phyloP scores from a whole-genome alignment of 2,113 vertebrate species.

The Theristicus caerulescens region DNA sequence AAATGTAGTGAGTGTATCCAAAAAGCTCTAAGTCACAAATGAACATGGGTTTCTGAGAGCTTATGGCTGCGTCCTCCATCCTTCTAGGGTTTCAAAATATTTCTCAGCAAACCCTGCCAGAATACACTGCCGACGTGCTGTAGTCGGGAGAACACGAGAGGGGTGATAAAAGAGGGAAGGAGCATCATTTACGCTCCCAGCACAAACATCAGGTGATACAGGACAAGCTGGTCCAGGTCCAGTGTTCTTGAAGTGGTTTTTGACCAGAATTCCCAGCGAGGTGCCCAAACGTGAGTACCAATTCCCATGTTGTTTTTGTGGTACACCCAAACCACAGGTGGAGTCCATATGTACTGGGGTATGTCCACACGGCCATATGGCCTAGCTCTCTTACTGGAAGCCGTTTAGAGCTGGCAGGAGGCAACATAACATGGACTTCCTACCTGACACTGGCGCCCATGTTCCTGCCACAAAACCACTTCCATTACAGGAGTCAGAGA shows the following conservation, averaged over 20 bases:
- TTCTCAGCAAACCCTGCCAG: conserved; percentile 9
- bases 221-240: background rate
- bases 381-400: background rate
- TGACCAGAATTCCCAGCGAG: background rate
- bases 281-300: background rate
- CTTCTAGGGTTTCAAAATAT: conserved; percentile 31
- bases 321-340: background rate
- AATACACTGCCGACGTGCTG: background rate
- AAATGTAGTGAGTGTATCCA: conserved; percentile 6
- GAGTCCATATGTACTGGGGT: background rate
- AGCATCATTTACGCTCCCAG: background rate
- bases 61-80: background rate
- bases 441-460: background rate
- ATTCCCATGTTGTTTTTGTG: background rate
- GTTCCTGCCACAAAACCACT: background rate
- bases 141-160: background rate
- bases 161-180: background rate
- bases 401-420: background rate
- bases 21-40: background rate
- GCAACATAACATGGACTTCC: rapidly evolving
- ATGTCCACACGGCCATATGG: background rate
- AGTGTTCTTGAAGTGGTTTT: background rate
- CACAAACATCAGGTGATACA: background rate
- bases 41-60: background rate
- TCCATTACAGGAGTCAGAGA: background rate